phyloP scores from a whole-genome alignment of 2,888 invertebrate genomes.

The Marronus borbonicus region DNA sequence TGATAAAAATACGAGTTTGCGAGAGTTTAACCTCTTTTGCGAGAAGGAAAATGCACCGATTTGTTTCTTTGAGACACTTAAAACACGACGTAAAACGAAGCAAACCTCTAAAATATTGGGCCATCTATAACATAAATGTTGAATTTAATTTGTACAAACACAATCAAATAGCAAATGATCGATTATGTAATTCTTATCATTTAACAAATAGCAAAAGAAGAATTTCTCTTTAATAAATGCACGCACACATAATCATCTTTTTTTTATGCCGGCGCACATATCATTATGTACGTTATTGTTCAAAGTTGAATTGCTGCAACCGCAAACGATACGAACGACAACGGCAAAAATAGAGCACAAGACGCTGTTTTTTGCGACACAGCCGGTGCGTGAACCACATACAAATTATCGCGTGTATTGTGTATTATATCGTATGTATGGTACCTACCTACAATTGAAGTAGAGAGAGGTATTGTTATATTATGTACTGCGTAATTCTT shows the following conservation, averaged over 20 bases:
- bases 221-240: conserved; percentile 31
- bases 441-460: conserved; percentile 13
- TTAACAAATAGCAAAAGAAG: background rate
- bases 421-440: conserved; percentile 17
- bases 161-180: too few species aligned
- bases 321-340: conserved; percentile 15
- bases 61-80: too few species aligned
- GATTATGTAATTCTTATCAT: too few species aligned
- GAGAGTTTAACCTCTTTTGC: too few species aligned
- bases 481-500: conserved; percentile 20
- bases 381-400: conserved; percentile 23
- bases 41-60: too few species aligned
- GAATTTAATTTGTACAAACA: too few species aligned
- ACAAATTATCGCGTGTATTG: conserved; percentile 24
- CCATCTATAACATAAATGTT: too few species aligned
- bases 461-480: conserved; percentile 17
- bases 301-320: conserved; percentile 13
- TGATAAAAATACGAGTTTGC: too few species aligned
- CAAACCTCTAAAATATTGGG: too few species aligned
- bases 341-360: conserved; percentile 27
- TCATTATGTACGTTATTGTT: conserved; percentile 28
- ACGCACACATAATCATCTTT: background rate
- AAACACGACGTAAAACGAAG: too few species aligned
- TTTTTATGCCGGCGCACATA: background rate
- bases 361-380: conserved; percentile 27